phyloP scores from a whole-genome alignment of 2,888 invertebrate genomes.

The Lissonota sp. region DNA sequence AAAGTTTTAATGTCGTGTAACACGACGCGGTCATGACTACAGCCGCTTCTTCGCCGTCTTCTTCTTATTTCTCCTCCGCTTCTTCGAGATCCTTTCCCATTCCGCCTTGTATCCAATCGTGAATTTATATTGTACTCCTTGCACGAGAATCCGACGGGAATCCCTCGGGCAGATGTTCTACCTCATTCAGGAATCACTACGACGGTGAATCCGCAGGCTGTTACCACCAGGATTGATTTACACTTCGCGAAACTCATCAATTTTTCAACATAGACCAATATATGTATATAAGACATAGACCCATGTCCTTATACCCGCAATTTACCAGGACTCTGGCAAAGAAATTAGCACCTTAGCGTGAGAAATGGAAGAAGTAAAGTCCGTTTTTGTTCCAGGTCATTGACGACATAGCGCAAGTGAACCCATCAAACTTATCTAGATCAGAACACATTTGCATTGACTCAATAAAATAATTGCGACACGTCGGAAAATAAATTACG shows the following conservation, averaged over 20 bases:
- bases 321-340: neutral
- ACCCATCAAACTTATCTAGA: no score
- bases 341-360: constrained; percentile 11
- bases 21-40: constrained; percentile 9
- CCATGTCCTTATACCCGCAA: no score
- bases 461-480: no score
- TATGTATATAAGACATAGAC: neutral
- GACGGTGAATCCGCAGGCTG: constrained; percentile 13
- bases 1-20: constrained; percentile 52
- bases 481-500: no score
- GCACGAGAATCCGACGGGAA: constrained; percentile 11
- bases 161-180: constrained; percentile 33
- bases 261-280: constrained; percentile 24
- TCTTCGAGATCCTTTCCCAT: neutral
- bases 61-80: no score
- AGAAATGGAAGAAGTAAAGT: neutral
- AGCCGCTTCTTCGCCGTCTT: neutral
- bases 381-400: no score
- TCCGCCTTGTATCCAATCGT: constrained; percentile 14
- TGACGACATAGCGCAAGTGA: no score
- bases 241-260: constrained; percentile 2
- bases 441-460: neutral
- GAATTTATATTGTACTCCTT: constrained; percentile 30
- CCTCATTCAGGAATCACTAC: constrained; percentile 3
- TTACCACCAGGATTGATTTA: constrained; percentile 24